Conservation (phyloP, 2,888 invertebrate genomes). For the Hesperia comma region DNA sequence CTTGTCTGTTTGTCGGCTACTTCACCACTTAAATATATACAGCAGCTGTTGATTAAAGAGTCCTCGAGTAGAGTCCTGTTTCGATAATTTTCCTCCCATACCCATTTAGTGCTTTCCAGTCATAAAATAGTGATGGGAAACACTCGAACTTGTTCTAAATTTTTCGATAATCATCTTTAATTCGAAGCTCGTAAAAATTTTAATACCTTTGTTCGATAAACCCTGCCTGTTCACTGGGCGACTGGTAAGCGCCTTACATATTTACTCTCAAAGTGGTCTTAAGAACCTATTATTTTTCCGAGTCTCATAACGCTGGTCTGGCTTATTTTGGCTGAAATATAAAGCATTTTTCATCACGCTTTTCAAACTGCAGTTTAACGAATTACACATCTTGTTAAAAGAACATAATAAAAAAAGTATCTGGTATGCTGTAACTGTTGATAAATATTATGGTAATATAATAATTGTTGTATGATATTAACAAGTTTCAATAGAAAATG, state of each 20-base stretch:
- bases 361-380: too few relatives aligned
- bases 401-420: too few relatives aligned
- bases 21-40: constrained; percentile 4
- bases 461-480: not conserved
- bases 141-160: constrained; percentile 58
- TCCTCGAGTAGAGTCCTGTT: constrained; percentile 4
- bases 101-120: constrained; percentile 53
- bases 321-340: too few relatives aligned
- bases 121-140: constrained; percentile 65
- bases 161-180: constrained; percentile 63
- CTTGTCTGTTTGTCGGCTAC: too few relatives aligned
- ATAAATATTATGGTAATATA: too few relatives aligned
- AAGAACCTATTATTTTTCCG: not conserved
- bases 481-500: constrained; percentile 8
- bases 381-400: too few relatives aligned
- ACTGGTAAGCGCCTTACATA: constrained; percentile 19
- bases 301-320: too few relatives aligned
- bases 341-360: too few relatives aligned
- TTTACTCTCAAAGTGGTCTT: not conserved
- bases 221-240: constrained; percentile 49
- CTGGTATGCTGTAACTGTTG: too few relatives aligned
- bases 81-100: constrained; percentile 49
- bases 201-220: constrained; percentile 55
- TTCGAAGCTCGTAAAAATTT: constrained; percentile 70
- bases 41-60: constrained; percentile 17